A percentile compares a stretch with the other conserved stretches of the same genome.
Conservation (phyloP, 1,140 invertebrate species). For the Plectrocnemia conspersa region DNA sequence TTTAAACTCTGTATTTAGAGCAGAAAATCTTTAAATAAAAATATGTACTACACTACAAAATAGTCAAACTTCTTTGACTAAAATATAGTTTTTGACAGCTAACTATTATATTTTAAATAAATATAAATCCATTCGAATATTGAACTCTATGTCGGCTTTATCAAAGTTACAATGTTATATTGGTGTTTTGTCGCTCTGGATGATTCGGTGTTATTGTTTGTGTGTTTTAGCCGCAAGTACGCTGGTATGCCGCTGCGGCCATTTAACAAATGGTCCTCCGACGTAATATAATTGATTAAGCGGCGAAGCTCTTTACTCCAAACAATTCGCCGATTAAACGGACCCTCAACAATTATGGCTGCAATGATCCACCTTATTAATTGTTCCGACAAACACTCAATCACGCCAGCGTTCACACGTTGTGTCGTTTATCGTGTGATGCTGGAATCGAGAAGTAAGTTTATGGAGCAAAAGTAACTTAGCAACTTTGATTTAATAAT, state of each 20-base stretch:
- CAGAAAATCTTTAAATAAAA: too few relatives aligned
- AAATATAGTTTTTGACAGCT: too few relatives aligned
- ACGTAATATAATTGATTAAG: constrained; percentile 33
- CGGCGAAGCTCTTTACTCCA: constrained; percentile 31
- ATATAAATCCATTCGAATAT: not conserved
- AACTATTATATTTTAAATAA: too few relatives aligned
- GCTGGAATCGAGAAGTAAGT: too few relatives aligned
- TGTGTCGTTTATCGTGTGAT: too few relatives aligned
- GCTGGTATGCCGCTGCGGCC: too few relatives aligned
- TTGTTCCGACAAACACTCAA: constrained; percentile 20
- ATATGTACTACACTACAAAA: too few relatives aligned
- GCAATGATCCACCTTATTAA: constrained; percentile 34
- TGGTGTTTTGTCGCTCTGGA: not conserved
- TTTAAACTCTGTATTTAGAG: too few relatives aligned
- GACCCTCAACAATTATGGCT: constrained; percentile 30
- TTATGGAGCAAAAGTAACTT: too few relatives aligned
- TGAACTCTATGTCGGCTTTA: not conserved
- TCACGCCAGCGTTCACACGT: too few relatives aligned
- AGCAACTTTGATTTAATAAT: too few relatives aligned
- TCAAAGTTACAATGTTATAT: constrained; percentile 7
- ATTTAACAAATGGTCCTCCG: constrained; percentile 19
- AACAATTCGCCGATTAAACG: constrained; percentile 29
- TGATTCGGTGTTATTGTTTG: not conserved
- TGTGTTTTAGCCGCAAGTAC: not conserved
- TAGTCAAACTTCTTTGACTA: too few relatives aligned